Percentiles rank a stretch among this genome's conserved stretches.
Conservation (phyloP, 2,113 vertebrate genomes). For the Melanostigma gelatinosum region DNA sequence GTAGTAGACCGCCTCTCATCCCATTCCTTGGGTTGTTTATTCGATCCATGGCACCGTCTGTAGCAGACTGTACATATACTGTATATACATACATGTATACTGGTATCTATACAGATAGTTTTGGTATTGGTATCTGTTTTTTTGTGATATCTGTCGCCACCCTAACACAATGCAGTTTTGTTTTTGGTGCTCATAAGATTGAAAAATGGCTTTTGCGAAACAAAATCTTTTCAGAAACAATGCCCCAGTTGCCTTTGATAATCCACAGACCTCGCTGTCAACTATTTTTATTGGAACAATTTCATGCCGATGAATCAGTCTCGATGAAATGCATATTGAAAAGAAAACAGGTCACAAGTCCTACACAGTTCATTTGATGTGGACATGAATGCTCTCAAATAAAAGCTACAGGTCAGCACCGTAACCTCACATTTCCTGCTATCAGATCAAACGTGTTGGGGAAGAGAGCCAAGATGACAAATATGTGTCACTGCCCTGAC, state of each 20-base stretch:
- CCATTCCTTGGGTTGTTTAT: no score
- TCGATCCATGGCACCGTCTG: no score
- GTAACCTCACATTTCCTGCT: neutral
- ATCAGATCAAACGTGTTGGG: neutral
- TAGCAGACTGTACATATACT: no score
- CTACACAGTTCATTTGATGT: neutral
- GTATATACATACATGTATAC: no score
- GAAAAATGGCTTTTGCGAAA: neutral
- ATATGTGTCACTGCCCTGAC: neutral
- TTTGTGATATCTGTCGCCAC: neutral
- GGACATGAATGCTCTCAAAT: neutral
- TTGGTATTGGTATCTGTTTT: constrained; percentile 22
- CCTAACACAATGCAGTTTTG: neutral
- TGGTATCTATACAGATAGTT: neutral
- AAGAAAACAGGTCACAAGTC: constrained; percentile 15
- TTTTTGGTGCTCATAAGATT: neutral
- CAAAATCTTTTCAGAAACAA: neutral
- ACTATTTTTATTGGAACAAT: constrained; percentile 4
- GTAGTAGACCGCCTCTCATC: no score
- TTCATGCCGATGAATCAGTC: constrained; percentile 27
- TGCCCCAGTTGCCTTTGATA: neutral
- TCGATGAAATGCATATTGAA: neutral
- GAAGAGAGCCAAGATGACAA: neutral
- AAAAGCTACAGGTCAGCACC: neutral
- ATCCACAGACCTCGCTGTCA: constrained; percentile 2